These are phyloP conservation scores for Mastacembelus armatus DNA, from an alignment of 2,797 vertebrate genomes.

Conservation along the genomic window DNA sequence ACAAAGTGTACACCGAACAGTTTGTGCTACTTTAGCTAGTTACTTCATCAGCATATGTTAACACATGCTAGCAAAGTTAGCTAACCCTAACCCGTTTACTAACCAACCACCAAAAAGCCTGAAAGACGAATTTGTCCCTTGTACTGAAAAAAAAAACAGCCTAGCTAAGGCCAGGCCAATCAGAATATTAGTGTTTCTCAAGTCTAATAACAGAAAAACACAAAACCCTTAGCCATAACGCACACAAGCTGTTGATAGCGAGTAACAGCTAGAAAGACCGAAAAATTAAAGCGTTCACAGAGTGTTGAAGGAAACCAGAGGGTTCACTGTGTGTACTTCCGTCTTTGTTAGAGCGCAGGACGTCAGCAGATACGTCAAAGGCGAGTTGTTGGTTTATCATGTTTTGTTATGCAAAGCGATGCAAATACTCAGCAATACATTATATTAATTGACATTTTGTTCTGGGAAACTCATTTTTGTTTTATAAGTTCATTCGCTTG, in stretches of 20 bases:
- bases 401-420: neutral
- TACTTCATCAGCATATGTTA: constrained; percentile 19
- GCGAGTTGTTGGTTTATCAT: neutral
- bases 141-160: neutral
- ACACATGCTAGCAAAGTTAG: constrained; percentile 58
- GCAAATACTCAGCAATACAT: neutral
- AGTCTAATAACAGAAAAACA: neutral
- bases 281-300: constrained; percentile 43
- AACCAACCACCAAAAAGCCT: constrained; percentile 34
- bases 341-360: constrained; percentile 17
- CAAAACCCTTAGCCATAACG: constrained; percentile 3
- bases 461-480: neutral
- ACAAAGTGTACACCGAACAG: neutral
- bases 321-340: constrained; percentile 34
- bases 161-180: constrained; percentile 21
- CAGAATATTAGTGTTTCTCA: neutral
- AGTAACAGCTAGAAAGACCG: constrained; percentile 9
- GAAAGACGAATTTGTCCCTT: constrained; percentile 7
- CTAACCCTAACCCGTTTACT: constrained; percentile 43
- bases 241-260: neutral
- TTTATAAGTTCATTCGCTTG: neutral
- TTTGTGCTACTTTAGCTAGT: constrained; percentile 9
- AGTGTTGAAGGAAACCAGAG: constrained; percentile 39
- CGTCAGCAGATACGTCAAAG: neutral
- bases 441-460: neutral